These are phyloP conservation scores for Ctenosaura bakeri DNA, from an alignment of 2,797 vertebrate genomes.

Conservation along the genomic window DNA sequence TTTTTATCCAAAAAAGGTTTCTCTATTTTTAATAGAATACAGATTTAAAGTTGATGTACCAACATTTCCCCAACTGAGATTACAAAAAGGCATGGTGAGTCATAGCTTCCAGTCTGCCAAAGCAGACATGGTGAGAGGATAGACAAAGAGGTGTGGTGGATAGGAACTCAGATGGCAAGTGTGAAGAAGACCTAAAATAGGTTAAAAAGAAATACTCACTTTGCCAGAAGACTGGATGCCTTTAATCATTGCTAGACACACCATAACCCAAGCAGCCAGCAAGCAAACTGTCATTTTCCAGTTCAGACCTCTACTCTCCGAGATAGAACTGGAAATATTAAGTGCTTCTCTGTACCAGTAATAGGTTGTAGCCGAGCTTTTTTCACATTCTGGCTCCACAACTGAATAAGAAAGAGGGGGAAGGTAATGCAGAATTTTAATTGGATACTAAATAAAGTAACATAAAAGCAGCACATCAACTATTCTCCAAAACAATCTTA, in stretches of 20 bases:
- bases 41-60: conserved; percentile 47
- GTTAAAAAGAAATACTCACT: conserved; percentile 79
- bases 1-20: conserved; percentile 26
- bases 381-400: conserved; percentile 94
- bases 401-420: conserved; percentile 78
- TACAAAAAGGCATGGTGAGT: conserved; percentile 32
- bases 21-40: conserved; percentile 15
- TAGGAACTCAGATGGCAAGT: not conserved
- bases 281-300: conserved; percentile 97
- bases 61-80: conserved; percentile 27
- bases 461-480: not conserved
- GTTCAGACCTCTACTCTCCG: conserved; percentile 93
- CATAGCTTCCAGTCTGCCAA: conserved; percentile 41
- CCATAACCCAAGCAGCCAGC: conserved; percentile 92
- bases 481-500: not conserved
- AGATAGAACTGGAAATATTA: conserved; percentile 92
- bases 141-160: conserved; percentile 1
- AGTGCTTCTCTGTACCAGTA: conserved; percentile 97
- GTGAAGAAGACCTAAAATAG: conserved; percentile 21
- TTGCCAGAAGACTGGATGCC: conserved; percentile 99
- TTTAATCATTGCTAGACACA: conserved; percentile 98
- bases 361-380: conserved; percentile 97
- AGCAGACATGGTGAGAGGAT: conserved; percentile 44
- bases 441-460: not conserved
- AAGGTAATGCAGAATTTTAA: conserved; percentile 36